phyloP scores from a whole-genome alignment of 2,888 invertebrate genomes.

The Xestia sexstrigata region DNA sequence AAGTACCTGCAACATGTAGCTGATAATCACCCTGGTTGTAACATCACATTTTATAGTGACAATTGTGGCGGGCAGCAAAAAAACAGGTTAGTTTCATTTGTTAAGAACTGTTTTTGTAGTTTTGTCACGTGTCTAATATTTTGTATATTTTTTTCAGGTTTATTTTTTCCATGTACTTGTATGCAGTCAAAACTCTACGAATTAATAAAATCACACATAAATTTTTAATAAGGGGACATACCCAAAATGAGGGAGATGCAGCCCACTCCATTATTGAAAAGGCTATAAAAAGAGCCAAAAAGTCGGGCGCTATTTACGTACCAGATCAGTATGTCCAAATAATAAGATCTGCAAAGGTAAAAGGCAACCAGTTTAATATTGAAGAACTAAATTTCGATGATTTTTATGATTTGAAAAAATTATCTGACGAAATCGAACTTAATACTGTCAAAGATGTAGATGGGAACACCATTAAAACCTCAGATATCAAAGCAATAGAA shows the following conservation, averaged over 20 bases:
- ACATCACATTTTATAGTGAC: slow-evolving; percentile 13
- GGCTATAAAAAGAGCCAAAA: too few species aligned
- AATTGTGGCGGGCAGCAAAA: slow-evolving; percentile 31
- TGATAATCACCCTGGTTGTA: not conserved
- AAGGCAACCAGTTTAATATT: too few species aligned
- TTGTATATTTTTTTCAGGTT: slow-evolving; percentile 23
- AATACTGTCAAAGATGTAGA: slow-evolving; percentile 46
- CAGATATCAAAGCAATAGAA: slow-evolving; percentile 41
- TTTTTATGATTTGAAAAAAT: too few species aligned
- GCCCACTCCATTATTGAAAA: slow-evolving; percentile 20
- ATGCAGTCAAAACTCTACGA: slow-evolving; percentile 28
- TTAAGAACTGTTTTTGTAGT: slow-evolving; percentile 8
- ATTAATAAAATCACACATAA: slow-evolving; percentile 27
- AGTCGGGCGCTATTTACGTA: too few species aligned
- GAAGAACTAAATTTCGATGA: too few species aligned
- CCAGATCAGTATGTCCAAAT: too few species aligned
- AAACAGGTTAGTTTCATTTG: slow-evolving; percentile 21
- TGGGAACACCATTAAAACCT: slow-evolving; percentile 41
- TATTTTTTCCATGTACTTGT: slow-evolving; percentile 25
- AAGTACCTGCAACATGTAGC: slow-evolving; percentile 1
- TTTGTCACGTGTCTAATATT: slow-evolving; percentile 20
- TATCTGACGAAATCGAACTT: slow-evolving; percentile 23
- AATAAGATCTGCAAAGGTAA: too few species aligned
- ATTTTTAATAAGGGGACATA: slow-evolving; percentile 11
- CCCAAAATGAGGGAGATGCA: slow-evolving; percentile 18